These are phyloP conservation scores for Tupaia chinensis DNA, from an alignment of 2,113 vertebrate species.

Conservation along the genomic window DNA sequence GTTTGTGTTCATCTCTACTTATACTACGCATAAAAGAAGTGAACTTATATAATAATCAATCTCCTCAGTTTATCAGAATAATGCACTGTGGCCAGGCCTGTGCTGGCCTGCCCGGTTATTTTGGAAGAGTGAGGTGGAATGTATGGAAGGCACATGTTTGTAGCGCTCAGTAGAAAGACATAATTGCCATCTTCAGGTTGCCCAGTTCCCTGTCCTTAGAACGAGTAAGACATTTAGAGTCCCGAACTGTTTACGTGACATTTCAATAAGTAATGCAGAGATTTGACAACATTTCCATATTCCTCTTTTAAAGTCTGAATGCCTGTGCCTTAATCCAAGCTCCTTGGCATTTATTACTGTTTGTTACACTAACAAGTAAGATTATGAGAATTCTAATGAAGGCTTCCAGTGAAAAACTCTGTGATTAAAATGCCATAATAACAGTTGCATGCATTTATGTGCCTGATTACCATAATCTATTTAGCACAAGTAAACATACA, in stretches of 20 bases:
- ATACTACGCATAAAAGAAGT: neutral
- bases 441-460: conserved; percentile 93
- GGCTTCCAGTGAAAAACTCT: conserved; percentile 91
- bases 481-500: conserved; percentile 95
- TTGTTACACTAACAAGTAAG: conserved; percentile 94
- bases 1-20: neutral
- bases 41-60: neutral
- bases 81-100: neutral
- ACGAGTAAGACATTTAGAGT: conserved; percentile 88
- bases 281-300: conserved; percentile 91
- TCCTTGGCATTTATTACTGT: conserved; percentile 94
- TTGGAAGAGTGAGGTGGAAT: conserved; percentile 66
- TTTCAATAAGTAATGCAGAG: conserved; percentile 92
- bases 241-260: conserved; percentile 90
- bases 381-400: conserved; percentile 98
- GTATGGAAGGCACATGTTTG: conserved; percentile 71
- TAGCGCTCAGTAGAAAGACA: conserved; percentile 64
- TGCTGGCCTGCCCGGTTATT: neutral
- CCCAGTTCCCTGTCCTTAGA: conserved; percentile 80
- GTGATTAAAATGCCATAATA: conserved; percentile 95
- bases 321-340: conserved; percentile 91
- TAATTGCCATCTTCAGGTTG: conserved; percentile 84
- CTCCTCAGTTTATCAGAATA: neutral
- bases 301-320: conserved; percentile 90
- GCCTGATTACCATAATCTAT: conserved; percentile 97